Percentiles rank a stretch among this genome's conserved stretches.
These are phyloP conservation scores for Colaptes auratus DNA, from an alignment of 2,113 vertebrate species.

Conservation along the genomic window DNA sequence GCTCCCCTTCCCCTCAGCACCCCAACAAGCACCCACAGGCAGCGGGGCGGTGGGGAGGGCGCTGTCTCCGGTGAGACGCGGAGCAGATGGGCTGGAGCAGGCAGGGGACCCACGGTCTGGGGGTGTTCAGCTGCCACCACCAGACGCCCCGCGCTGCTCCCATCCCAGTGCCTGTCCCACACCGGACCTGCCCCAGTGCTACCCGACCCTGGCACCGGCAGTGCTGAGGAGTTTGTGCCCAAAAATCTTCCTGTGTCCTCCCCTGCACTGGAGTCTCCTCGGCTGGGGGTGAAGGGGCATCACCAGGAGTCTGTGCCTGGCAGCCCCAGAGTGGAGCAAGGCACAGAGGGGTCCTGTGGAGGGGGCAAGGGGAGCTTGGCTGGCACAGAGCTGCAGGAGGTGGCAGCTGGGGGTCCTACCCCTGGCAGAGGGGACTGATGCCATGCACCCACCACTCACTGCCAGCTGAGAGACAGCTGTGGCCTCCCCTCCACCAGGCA, in stretches of 20 bases:
- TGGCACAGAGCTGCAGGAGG: neutral
- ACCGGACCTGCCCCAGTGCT: neutral
- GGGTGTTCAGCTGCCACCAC: neutral
- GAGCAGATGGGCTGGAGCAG: neutral
- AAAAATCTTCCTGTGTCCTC: neutral
- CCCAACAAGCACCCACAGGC: neutral
- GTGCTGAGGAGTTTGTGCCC: neutral
- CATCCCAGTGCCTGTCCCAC: fast-evolving
- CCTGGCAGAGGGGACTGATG: neutral
- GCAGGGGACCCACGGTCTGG: neutral
- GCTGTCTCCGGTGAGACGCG: neutral
- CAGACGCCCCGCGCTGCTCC: neutral
- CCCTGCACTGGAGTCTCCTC: too few species aligned
- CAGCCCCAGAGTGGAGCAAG: neutral
- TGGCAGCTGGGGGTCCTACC: neutral
- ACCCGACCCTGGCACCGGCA: neutral
- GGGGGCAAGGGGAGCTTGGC: neutral
- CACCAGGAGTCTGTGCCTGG: neutral
- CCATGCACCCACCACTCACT: fast-evolving
- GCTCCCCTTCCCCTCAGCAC: fast-evolving
- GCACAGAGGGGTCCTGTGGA: neutral
- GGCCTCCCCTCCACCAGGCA: neutral
- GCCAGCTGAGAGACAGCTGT: neutral
- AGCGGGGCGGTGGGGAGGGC: too few species aligned
- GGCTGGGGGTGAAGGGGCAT: fast-evolving